These are phyloP conservation scores for Amiota communis DNA, from an alignment of 2,888 invertebrate genomes.

Conservation along the genomic window DNA sequence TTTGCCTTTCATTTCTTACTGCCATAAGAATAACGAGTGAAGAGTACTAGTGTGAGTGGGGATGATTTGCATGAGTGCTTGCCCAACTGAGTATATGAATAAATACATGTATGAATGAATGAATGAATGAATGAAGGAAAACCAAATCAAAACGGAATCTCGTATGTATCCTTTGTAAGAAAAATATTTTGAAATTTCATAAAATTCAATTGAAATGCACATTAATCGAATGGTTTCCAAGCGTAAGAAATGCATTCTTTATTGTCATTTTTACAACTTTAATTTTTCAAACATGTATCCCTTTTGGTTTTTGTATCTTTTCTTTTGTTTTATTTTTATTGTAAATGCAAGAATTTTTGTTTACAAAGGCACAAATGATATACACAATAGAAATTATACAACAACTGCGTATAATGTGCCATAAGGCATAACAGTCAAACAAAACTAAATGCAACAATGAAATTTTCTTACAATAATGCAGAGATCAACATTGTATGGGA, in stretches of 20 bases:
- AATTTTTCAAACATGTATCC: neutral
- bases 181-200: slow-evolving; percentile 45
- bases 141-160: too few relatives aligned
- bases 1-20: neutral
- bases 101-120: slow-evolving; percentile 21
- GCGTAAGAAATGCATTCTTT: slow-evolving; percentile 45
- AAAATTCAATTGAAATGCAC: slow-evolving; percentile 54
- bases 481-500: too few relatives aligned
- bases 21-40: neutral
- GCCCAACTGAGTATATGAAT: slow-evolving; percentile 14
- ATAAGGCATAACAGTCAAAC: too few relatives aligned
- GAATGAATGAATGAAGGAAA: slow-evolving; percentile 3
- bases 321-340: neutral
- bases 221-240: slow-evolving; percentile 48
- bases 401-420: too few relatives aligned
- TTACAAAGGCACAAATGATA: too few relatives aligned
- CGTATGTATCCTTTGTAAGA: neutral
- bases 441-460: too few relatives aligned
- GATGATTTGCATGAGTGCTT: slow-evolving; percentile 20
- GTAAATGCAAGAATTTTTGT: too few relatives aligned
- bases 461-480: too few relatives aligned
- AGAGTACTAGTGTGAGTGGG: neutral
- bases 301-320: neutral
- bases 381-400: too few relatives aligned
- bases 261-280: slow-evolving; percentile 26